phyloP scores from a whole-genome alignment of 2,888 invertebrate species.

The Acholoe squamosa region DNA sequence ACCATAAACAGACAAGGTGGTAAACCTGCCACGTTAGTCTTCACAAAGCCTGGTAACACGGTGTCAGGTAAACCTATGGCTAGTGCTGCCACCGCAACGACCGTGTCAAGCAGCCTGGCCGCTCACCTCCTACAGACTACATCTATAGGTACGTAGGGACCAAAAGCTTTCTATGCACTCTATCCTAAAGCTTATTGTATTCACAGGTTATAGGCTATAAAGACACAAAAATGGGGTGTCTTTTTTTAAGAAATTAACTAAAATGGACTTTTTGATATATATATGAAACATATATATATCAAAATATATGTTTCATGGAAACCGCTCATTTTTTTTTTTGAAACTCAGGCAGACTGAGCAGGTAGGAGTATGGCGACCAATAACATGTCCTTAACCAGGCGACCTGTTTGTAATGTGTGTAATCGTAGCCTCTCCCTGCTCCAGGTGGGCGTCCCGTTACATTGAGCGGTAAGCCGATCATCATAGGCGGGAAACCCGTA shows the following conservation, averaged over 20 bases:
- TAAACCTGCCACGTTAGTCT: constrained; percentile 64
- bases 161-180: too few species aligned
- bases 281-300: too few species aligned
- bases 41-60: constrained; percentile 58
- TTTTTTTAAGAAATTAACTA: neutral
- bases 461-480: constrained; percentile 67
- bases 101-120: constrained; percentile 47
- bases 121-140: constrained; percentile 68
- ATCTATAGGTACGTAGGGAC: constrained; percentile 39
- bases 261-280: too few species aligned
- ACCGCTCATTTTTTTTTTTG: too few species aligned
- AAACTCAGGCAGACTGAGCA: too few species aligned
- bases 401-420: too few species aligned
- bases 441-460: constrained; percentile 63
- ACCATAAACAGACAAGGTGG: constrained; percentile 47
- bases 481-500: constrained; percentile 77
- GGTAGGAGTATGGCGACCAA: too few species aligned
- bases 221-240: too few species aligned
- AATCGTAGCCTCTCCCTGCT: neutral
- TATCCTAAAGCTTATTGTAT: too few species aligned
- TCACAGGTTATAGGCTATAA: too few species aligned
- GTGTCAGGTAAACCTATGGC: constrained; percentile 1
- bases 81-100: constrained; percentile 29
- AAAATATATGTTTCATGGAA: too few species aligned
- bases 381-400: too few species aligned